A percentile compares a stretch with the other conserved stretches of the same genome.
Conservation (phyloP, 2,797 vertebrate species). For the Lemur catta region DNA sequence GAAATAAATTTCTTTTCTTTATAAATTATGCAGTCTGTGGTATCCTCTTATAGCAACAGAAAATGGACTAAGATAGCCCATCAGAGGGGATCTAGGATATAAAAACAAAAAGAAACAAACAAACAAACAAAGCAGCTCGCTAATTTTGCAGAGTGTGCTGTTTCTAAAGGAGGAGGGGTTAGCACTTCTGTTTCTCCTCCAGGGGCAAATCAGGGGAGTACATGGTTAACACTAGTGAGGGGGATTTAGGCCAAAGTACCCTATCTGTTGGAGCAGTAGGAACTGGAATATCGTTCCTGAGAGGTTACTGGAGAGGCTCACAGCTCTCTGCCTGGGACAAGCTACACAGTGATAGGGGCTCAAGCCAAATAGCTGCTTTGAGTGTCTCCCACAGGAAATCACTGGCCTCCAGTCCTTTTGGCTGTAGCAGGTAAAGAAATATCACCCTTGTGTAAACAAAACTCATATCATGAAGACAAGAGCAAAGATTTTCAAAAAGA, state of each 20-base stretch:
- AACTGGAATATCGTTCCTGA: not conserved
- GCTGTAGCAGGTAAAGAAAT: not conserved
- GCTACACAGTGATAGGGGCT: not conserved
- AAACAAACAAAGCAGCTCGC: not conserved
- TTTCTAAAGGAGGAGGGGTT: not conserved
- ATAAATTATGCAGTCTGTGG: not conserved
- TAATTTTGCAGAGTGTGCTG: not conserved
- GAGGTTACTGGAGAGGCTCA: not conserved
- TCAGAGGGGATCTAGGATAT: not conserved
- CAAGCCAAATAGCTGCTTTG: not conserved
- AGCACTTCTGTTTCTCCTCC: not conserved
- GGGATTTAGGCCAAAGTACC: not conserved
- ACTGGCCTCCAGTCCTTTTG: too few species aligned
- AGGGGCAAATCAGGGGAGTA: not conserved
- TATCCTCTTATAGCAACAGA: not conserved
- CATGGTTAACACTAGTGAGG: not conserved
- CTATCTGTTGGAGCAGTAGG: not conserved
- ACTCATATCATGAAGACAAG: not conserved
- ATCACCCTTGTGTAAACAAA: not conserved
- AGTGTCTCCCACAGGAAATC: not conserved
- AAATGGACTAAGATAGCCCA: not conserved
- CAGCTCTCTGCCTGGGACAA: not conserved
- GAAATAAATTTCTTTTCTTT: not conserved
- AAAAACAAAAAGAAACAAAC: too few species aligned
- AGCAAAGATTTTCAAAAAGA: not conserved